phyloP scores from a whole-genome alignment of 2,113 vertebrate genomes.

The Todiramphus chloris region DNA sequence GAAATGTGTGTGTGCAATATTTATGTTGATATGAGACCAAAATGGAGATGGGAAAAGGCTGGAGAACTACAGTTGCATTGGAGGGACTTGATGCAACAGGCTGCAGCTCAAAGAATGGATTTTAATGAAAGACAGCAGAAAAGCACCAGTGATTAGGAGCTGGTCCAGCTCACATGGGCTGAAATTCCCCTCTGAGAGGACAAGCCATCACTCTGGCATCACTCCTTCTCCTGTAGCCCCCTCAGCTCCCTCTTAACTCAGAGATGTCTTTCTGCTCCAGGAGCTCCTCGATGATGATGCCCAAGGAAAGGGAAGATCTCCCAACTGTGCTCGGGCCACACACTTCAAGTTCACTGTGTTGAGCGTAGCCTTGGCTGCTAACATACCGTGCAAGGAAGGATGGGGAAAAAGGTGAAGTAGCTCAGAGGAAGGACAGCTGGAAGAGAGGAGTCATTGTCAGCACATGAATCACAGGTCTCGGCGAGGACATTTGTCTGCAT shows the following conservation, averaged over 20 bases:
- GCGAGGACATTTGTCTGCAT: neutral
- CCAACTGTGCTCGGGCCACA: neutral
- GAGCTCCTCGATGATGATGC: fast-evolving
- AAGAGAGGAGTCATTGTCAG: neutral
- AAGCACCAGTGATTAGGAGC: neutral
- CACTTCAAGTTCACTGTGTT: fast-evolving
- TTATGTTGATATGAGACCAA: neutral
- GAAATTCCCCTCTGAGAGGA: neutral
- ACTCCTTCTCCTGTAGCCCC: neutral
- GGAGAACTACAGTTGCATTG: neutral
- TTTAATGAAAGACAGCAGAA: neutral
- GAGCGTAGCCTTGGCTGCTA: neutral
- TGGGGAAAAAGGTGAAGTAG: neutral
- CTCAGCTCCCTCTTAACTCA: neutral
- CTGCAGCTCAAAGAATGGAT: neutral
- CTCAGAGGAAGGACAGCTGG: neutral
- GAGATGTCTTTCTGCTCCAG: neutral
- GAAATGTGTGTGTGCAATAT: fast-evolving
- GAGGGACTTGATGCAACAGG: neutral
- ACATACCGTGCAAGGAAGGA: neutral
- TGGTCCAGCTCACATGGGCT: neutral
- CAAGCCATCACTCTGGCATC: neutral
- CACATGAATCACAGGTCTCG: neutral
- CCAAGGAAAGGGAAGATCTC: neutral
- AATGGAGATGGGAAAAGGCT: neutral